Evolutionary conservation across 2,888 invertebrate species (phyloP).

Genomic region (Cephus pulcher): DNA sequence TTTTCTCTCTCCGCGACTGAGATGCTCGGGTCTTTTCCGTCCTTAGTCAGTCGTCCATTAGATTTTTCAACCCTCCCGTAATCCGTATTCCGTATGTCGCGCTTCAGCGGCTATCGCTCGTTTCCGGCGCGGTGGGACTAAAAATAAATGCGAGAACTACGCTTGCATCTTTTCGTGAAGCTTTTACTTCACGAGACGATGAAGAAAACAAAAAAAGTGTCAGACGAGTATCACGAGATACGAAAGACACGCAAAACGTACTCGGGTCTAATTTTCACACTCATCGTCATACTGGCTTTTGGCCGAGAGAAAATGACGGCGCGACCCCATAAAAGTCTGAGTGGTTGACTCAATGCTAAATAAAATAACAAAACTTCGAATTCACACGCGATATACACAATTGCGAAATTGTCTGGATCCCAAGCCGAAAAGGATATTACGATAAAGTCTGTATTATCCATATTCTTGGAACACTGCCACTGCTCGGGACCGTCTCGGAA

Average conservation of each 20-base stretch:
- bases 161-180: slow-evolving; percentile 9
- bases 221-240: background rate
- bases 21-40: slow-evolving; percentile 1
- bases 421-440: background rate
- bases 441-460: background rate
- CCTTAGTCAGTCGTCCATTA: background rate
- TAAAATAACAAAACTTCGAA: background rate
- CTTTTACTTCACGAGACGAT: background rate
- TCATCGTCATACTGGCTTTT: background rate
- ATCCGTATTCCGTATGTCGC: slow-evolving; percentile 27
- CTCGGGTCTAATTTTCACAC: background rate
- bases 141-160: slow-evolving; percentile 26
- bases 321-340: background rate
- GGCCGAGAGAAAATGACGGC: background rate
- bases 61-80: slow-evolving; percentile 8
- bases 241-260: background rate
- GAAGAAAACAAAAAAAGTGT: background rate
- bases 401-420: background rate
- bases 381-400: background rate
- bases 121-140: slow-evolving; percentile 22
- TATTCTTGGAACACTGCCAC: background rate
- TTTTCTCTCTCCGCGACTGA: background rate
- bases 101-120: slow-evolving; percentile 6
- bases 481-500: background rate
- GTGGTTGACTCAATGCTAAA: background rate